These are phyloP conservation scores for Anniella stebbinsi DNA, from an alignment of 2,797 vertebrate genomes.

Conservation along the genomic window DNA sequence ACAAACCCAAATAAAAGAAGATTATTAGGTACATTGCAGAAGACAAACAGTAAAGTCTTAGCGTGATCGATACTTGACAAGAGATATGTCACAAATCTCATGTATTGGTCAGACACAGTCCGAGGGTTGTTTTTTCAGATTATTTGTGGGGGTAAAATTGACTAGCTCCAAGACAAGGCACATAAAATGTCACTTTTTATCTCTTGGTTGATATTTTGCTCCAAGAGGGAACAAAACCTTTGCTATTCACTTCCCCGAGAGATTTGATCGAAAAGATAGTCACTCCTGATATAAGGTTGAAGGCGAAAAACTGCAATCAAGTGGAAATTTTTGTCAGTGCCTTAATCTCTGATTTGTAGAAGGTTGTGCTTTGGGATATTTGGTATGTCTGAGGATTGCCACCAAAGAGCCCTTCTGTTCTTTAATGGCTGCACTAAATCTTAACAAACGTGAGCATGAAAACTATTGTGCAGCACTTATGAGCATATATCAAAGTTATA, in stretches of 20 bases:
- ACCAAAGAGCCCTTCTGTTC: slow-evolving; percentile 83
- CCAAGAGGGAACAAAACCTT: slow-evolving; percentile 54
- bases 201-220: slow-evolving; percentile 80
- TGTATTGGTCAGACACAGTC: slow-evolving; percentile 77
- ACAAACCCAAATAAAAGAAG: slow-evolving; percentile 82
- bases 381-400: slow-evolving; percentile 81
- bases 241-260: slow-evolving; percentile 68
- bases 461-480: slow-evolving; percentile 82
- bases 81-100: slow-evolving; percentile 76
- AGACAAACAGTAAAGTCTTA: slow-evolving; percentile 79
- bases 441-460: slow-evolving; percentile 85
- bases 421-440: slow-evolving; percentile 83
- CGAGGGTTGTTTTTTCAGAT: slow-evolving; percentile 60
- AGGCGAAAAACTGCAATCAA: slow-evolving; percentile 79
- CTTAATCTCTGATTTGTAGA: slow-evolving; percentile 85
- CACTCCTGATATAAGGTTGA: slow-evolving; percentile 77
- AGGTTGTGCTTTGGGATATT: slow-evolving; percentile 84
- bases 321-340: slow-evolving; percentile 82
- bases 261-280: slow-evolving; percentile 80
- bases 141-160: slow-evolving; percentile 65
- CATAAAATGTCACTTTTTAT: slow-evolving; percentile 83
- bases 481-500: slow-evolving; percentile 82
- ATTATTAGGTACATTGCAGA: slow-evolving; percentile 78
- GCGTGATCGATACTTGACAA: slow-evolving; percentile 81
- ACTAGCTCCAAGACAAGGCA: slow-evolving; percentile 76